phyloP scores from a whole-genome alignment of 2,888 invertebrate species.

The Phaedon cochleariae region DNA sequence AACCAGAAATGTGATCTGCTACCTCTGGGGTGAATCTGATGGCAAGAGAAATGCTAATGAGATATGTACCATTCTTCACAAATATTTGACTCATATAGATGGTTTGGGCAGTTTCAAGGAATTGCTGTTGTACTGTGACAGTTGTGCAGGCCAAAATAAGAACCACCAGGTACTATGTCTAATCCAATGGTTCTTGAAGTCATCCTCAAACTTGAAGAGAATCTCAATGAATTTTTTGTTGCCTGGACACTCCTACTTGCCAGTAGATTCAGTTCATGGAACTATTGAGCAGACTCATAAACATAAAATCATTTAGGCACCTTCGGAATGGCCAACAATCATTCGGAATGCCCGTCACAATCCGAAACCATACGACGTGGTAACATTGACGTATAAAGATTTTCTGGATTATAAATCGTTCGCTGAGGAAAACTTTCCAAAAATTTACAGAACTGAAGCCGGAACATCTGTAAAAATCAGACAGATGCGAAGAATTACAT shows the following conservation, averaged over 20 bases:
- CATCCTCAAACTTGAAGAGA: conserved; percentile 37
- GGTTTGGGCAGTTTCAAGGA: no score
- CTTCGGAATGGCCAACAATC: conserved; percentile 51
- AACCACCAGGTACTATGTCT: conserved; percentile 43
- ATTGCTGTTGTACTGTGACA: conserved; percentile 31
- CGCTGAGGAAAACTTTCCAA: not conserved
- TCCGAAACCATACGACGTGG: conserved; percentile 18
- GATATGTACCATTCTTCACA: no score
- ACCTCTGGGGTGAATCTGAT: no score
- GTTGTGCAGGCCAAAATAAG: conserved; percentile 48
- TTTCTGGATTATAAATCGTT: no score
- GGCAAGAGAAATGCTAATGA: no score
- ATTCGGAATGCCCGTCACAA: conserved; percentile 22
- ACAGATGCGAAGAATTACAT: no score
- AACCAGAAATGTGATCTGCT: conserved; percentile 22
- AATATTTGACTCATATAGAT: no score
- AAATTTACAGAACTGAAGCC: not conserved
- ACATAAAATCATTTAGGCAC: conserved; percentile 48
- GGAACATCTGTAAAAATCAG: no score
- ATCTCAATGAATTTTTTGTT: conserved; percentile 26
- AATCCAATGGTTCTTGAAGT: conserved; percentile 38
- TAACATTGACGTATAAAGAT: not conserved
- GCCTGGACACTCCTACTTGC: conserved; percentile 54
- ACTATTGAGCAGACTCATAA: conserved; percentile 45
- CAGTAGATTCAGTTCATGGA: conserved; percentile 51